phyloP scores from a whole-genome alignment of 2,888 invertebrate genomes.

The Apeira syringaria region DNA sequence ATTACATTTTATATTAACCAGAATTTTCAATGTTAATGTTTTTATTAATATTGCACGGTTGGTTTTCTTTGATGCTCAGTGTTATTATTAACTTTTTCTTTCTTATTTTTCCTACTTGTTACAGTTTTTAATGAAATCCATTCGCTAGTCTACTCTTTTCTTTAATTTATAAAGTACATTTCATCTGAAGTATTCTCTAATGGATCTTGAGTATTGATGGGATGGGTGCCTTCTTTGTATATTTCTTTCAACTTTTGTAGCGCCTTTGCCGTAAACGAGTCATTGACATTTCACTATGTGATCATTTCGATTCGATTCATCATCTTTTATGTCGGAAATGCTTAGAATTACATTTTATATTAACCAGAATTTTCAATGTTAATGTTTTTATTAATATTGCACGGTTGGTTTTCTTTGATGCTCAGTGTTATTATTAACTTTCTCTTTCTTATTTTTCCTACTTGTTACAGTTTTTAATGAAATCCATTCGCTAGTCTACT shows the following conservation, averaged over 20 bases:
- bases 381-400: too few relatives aligned
- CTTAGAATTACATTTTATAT: not conserved
- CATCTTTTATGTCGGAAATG: conserved; percentile 16
- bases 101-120: not conserved
- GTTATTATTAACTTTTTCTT: too few relatives aligned
- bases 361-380: not conserved
- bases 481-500: conserved; percentile 8
- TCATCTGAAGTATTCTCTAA: conserved; percentile 37
- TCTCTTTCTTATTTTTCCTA: not conserved
- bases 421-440: too few relatives aligned
- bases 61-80: too few relatives aligned
- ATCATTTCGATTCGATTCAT: conserved; percentile 29
- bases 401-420: too few relatives aligned
- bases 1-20: not conserved
- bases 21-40: not conserved
- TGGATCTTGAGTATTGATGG: conserved; percentile 41
- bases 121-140: not conserved
- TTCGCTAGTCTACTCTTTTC: conserved; percentile 3
- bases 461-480: not conserved
- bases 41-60: too few relatives aligned
- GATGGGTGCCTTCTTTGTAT: too few relatives aligned
- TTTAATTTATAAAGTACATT: conserved; percentile 22
- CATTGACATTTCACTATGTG: not conserved
- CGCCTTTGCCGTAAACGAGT: too few relatives aligned
- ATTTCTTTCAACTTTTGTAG: too few relatives aligned